A percentile compares a stretch with the other conserved stretches of the same genome.
phyloP scores from a whole-genome alignment of 2,888 invertebrate genomes.

The Mycalesis mineus region DNA sequence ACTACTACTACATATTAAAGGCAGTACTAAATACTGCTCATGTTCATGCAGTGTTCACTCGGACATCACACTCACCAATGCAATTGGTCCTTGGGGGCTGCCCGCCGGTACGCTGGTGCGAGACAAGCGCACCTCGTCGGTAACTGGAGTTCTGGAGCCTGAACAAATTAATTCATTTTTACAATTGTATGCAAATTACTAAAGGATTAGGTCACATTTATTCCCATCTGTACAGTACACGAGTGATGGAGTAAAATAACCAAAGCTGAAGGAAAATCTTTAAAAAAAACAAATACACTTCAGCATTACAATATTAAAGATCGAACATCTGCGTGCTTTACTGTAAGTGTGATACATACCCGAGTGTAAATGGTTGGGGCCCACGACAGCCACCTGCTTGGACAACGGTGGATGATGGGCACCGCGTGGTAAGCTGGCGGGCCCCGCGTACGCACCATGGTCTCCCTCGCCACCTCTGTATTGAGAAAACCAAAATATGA shows the following conservation, averaged over 20 bases:
- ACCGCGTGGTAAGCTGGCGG: slow-evolving; percentile 69
- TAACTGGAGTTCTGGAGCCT: slow-evolving; percentile 68
- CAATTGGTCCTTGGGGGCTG: slow-evolving; percentile 79
- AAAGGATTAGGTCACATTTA: too few species aligned
- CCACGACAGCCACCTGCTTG: slow-evolving; percentile 48
- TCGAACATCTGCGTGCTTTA: background rate
- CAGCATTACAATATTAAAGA: too few species aligned
- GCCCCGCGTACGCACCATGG: slow-evolving; percentile 51
- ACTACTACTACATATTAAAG: too few species aligned
- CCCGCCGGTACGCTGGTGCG: slow-evolving; percentile 76
- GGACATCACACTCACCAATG: slow-evolving; percentile 80
- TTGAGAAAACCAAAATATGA: too few species aligned
- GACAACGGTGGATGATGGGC: slow-evolving; percentile 56
- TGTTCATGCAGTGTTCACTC: slow-evolving; percentile 29
- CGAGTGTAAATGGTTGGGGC: slow-evolving; percentile 38
- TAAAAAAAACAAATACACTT: too few species aligned
- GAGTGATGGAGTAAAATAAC: too few species aligned
- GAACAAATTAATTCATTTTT: slow-evolving; percentile 29
- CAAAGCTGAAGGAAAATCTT: too few species aligned
- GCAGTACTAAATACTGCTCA: background rate
- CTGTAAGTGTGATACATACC: slow-evolving; percentile 16
- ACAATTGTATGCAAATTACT: too few species aligned
- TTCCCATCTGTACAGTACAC: too few species aligned
- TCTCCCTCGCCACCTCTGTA: slow-evolving; percentile 35
- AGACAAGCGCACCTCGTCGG: slow-evolving; percentile 8